Evolutionary conservation across 2,888 invertebrate species (phyloP).

Genomic region (Euproctis similis): DNA sequence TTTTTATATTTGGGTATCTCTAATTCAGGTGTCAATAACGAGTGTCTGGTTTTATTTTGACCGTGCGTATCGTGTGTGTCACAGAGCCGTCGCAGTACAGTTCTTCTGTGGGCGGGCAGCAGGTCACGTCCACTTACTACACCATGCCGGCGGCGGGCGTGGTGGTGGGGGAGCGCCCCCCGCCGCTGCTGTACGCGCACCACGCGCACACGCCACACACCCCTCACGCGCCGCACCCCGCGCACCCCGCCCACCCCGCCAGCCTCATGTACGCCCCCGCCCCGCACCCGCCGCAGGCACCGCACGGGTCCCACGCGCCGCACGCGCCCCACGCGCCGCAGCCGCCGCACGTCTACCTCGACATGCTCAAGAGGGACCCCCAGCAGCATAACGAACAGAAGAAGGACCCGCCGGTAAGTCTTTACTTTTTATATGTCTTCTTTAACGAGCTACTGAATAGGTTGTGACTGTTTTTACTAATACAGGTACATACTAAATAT

Average conservation of each 20-base stretch:
- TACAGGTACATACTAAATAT: too few relatives aligned
- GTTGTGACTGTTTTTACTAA: too few relatives aligned
- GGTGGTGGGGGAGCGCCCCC: constrained; percentile 58
- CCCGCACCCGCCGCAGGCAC: constrained; percentile 53
- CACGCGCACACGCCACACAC: constrained; percentile 56
- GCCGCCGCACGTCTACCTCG: constrained; percentile 55
- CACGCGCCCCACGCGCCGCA: constrained; percentile 60
- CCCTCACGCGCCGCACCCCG: constrained; percentile 50
- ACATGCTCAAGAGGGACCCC: constrained; percentile 60
- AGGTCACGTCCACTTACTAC: constrained; percentile 54
- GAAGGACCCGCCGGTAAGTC: constrained; percentile 55
- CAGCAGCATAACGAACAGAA: constrained; percentile 55
- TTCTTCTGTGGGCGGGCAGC: constrained; percentile 45
- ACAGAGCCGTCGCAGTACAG: constrained; percentile 60
- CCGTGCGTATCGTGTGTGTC: too few relatives aligned
- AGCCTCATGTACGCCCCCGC: constrained; percentile 56
- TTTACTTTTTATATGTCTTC: too few relatives aligned
- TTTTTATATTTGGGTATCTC: too few relatives aligned
- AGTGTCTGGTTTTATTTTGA: too few relatives aligned
- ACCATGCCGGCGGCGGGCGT: constrained; percentile 58
- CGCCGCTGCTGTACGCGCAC: constrained; percentile 59
- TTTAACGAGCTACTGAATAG: too few relatives aligned
- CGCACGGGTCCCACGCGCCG: constrained; percentile 48
- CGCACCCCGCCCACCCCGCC: constrained; percentile 50
- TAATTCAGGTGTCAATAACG: too few relatives aligned